These are phyloP conservation scores for Cosmia trapezina DNA, from an alignment of 2,888 invertebrate species.

Conservation along the genomic window DNA sequence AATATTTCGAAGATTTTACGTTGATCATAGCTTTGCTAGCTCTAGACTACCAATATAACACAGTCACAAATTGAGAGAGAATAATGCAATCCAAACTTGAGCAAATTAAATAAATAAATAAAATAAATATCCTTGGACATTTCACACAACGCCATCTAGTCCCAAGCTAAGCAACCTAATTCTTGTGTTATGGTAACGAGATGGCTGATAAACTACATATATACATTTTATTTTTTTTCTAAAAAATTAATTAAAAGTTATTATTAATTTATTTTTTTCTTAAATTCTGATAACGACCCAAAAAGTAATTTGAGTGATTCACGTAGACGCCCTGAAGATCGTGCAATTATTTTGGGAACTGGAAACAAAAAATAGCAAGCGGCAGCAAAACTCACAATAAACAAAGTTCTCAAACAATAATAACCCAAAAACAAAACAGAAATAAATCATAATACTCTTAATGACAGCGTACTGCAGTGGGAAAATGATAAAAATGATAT, in stretches of 20 bases:
- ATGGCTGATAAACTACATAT: no score
- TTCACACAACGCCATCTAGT: no score
- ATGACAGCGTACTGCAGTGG: conserved; percentile 77
- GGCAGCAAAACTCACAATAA: conserved; percentile 38
- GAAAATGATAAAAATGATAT: conserved; percentile 72
- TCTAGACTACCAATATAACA: neutral
- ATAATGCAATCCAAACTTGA: neutral
- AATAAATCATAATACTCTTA: conserved; percentile 65
- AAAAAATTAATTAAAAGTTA: no score
- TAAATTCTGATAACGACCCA: neutral
- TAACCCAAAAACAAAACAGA: conserved; percentile 57
- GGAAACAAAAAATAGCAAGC: conserved; percentile 1
- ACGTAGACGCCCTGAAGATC: neutral
- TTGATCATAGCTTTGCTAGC: neutral
- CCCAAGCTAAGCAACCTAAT: no score
- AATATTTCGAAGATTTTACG: neutral
- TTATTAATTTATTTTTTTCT: no score
- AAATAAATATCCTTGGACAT: no score
- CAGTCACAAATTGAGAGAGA: neutral
- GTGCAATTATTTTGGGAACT: neutral
- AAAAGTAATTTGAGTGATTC: neutral
- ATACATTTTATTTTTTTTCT: no score
- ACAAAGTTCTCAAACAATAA: conserved; percentile 51
- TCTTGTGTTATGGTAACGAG: no score
- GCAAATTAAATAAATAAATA: no score